Base-by-base conservation (phyloP, 2,888 invertebrate genomes). In the Cordilura impudica region DNA sequence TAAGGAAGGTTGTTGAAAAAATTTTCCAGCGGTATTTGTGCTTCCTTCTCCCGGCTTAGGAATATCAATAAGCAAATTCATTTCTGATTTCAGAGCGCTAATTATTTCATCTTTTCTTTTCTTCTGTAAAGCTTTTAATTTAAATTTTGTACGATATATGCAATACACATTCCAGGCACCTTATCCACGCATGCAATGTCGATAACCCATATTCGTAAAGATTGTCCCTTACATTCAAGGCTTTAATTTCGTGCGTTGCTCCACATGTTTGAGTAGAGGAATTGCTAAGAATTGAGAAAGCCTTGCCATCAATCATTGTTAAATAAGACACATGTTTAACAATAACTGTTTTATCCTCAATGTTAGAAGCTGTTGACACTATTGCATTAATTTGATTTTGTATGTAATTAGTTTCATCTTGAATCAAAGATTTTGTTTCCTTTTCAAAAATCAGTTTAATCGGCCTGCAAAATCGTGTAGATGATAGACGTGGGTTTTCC, bases 121-220 rank as follows among this genome's bases (percentile, higher is more conserved):
- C 58, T 58, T 43, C 58, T 58, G 58, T 58, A 12, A 58, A 58
- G n/a, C n/a, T n/a, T n/a, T n/a, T n/a, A n/a, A n/a, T 56, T 31
- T 35, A 7, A 18, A 18, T 45, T 7, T 45, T 7, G n/a, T n/a
- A n/a, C n/a, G n/a, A 45, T 16, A 45, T 45, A 45, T 45, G 45
- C 45, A 39, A 58, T 58, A 31, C 21, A 19, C 12, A 58, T 58
- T 58, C 58, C 39, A 39, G 39, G 35, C 58, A 58, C 53, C n/a
- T n/a, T n/a, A n/a, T n/a, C n/a, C 53, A 56, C 21, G 45, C 60
- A 43, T 60, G 60, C 60, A 60, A 45, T 45, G 16, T 56, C 35
- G 56, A 56, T 56, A 56, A 56, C 56, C 56, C 3, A 35, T 35
- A 56, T 56, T 35, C 56, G 35, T 56, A 56, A 56, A 35, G 56